A percentile compares a stretch with the other conserved stretches of the same genome.
Evolutionary conservation across 64 coral and sea anemone genomes (phyloP).

Genomic region (Orbicella faveolata): DNA sequence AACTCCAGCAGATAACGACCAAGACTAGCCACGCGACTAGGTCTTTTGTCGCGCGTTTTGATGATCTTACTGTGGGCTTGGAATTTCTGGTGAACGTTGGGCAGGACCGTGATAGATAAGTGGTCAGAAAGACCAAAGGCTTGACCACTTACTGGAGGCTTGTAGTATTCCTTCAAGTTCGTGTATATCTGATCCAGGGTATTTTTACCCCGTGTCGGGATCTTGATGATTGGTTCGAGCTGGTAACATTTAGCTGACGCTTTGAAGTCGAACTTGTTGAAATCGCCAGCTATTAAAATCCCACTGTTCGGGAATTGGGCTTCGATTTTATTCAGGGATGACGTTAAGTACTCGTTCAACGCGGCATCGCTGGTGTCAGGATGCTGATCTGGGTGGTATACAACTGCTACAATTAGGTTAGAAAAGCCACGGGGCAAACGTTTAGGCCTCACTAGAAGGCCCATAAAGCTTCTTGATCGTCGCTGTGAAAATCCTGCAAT

Average conservation of each 20-base stretch:
- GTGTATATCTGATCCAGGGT: conserved; percentile 63
- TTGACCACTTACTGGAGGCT: background rate
- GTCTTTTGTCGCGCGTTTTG: conserved; percentile 36
- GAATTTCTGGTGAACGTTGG: background rate
- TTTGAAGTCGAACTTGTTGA: background rate
- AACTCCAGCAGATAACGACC: conserved; percentile 27
- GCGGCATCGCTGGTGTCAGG: conserved; percentile 7
- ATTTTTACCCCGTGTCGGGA: conserved; percentile 48
- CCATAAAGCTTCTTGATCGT: conserved; percentile 49
- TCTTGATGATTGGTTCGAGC: conserved; percentile 48
- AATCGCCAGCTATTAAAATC: conserved; percentile 34
- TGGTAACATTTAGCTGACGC: conserved; percentile 36
- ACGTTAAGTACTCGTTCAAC: conserved; percentile 12
- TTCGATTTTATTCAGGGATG: conserved; percentile 14
- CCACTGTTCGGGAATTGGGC: background rate
- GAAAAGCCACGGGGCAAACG: conserved; percentile 39
- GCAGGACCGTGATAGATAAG: background rate
- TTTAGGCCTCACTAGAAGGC: background rate
- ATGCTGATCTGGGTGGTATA: background rate
- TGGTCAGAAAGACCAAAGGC: conserved; percentile 58
- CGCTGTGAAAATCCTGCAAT: background rate
- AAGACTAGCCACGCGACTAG: conserved; percentile 22
- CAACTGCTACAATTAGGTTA: conserved; percentile 18
- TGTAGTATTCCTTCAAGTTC: conserved; percentile 49
- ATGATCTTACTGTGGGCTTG: conserved; percentile 21